These are phyloP conservation scores for Drosophila conformis DNA, from an alignment of 2,888 invertebrate species.

Conservation along the genomic window DNA sequence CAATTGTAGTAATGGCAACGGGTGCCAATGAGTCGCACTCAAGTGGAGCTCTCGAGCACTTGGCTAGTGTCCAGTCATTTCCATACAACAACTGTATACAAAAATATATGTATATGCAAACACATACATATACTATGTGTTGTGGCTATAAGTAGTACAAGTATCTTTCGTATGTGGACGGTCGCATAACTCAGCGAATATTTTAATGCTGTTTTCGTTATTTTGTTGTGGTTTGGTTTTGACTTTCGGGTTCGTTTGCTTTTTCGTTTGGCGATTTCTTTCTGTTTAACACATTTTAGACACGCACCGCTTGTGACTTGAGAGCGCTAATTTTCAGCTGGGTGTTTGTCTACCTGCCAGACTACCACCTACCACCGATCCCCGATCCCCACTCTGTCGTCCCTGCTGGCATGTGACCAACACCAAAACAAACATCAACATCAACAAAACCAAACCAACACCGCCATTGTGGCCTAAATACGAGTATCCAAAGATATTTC, in stretches of 20 bases:
- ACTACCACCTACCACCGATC: background rate
- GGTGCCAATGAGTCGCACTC: conserved; percentile 41
- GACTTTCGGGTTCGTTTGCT: conserved; percentile 28
- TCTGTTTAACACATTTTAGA: conserved; percentile 69
- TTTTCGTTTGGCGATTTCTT: conserved; percentile 63
- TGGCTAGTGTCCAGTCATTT: conserved; percentile 36
- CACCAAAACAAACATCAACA: background rate
- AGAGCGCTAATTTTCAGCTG: conserved; percentile 42
- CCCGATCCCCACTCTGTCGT: background rate
- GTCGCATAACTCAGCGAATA: conserved; percentile 51
- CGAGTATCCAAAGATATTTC: conserved; percentile 37
- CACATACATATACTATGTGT: background rate
- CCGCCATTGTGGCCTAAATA: conserved; percentile 47
- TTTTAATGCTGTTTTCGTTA: conserved; percentile 8
- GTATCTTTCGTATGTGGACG: conserved; percentile 41
- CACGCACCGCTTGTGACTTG: conserved; percentile 39
- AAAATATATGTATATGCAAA: background rate
- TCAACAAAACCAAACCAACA: background rate
- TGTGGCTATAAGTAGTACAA: conserved; percentile 43
- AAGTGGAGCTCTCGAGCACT: conserved; percentile 25
- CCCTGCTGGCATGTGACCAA: background rate
- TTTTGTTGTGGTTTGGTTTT: conserved; percentile 22
- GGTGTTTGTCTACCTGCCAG: background rate
- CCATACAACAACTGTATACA: conserved; percentile 21
- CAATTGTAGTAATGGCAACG: conserved; percentile 24